phyloP scores from a whole-genome alignment of 2,797 vertebrate genomes.

The Botia almorhae region DNA sequence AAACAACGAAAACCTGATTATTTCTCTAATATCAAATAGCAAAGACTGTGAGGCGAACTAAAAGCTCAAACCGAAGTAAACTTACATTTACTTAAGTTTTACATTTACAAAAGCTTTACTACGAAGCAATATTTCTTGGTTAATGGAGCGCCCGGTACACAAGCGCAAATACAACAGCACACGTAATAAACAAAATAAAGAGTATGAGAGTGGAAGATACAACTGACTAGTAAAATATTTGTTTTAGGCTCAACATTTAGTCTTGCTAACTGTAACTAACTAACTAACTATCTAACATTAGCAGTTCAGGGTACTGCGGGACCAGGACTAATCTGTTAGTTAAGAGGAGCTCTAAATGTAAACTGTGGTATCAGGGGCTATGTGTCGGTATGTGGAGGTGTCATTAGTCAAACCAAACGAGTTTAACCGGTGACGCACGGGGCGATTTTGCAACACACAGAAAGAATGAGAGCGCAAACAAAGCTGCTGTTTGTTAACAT shows the following conservation, averaged over 20 bases:
- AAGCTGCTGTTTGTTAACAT: neutral
- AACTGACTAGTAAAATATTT: no score
- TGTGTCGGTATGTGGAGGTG: conserved; percentile 14
- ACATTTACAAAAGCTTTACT: no score
- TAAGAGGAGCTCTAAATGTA: no score
- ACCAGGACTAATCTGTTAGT: no score
- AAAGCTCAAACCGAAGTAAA: neutral
- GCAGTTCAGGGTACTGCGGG: no score
- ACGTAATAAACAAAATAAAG: no score
- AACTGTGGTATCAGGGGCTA: conserved; percentile 6
- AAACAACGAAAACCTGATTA: neutral
- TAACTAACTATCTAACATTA: no score
- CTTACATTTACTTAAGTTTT: no score
- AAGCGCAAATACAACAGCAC: no score
- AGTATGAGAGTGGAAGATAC: no score
- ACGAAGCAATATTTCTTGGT: no score
- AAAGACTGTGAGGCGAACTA: conserved; percentile 26
- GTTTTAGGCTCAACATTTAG: neutral
- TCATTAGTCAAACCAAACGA: conserved; percentile 27
- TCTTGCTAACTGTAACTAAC: neutral
- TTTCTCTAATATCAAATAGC: neutral
- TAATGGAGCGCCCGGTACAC: no score
- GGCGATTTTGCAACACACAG: conserved; percentile 22
- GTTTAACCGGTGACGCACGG: conserved; percentile 27
- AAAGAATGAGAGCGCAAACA: conserved; percentile 16